Conservation (phyloP, 2,797 vertebrate genomes). For the Malacoraja senta region DNA sequence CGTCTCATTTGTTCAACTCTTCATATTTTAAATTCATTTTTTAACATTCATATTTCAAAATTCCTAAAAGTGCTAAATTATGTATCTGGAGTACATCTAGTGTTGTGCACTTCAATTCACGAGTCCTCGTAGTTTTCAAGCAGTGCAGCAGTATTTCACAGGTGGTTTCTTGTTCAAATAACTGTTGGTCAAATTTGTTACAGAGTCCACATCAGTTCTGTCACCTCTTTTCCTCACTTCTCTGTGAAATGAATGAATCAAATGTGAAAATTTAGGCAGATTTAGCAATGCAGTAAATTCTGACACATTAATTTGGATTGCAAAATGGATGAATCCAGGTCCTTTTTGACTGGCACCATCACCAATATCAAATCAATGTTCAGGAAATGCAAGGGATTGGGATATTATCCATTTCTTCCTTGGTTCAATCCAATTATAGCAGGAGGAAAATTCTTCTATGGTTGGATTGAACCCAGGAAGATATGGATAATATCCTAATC, state of each 20-base stretch:
- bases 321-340: neutral
- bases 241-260: slow-evolving; percentile 51
- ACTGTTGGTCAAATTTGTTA: slow-evolving; percentile 63
- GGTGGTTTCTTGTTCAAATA: slow-evolving; percentile 63
- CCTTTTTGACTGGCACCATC: too few species aligned
- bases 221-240: slow-evolving; percentile 72
- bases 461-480: too few species aligned
- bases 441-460: neutral
- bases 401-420: neutral
- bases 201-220: slow-evolving; percentile 60
- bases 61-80: neutral
- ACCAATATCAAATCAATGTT: neutral
- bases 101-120: neutral
- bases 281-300: neutral
- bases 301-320: neutral
- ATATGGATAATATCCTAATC: too few species aligned
- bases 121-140: slow-evolving; percentile 47
- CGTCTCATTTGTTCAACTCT: neutral
- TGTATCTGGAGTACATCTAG: neutral
- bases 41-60: neutral
- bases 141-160: slow-evolving; percentile 72
- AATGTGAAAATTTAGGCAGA: neutral
- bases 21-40: neutral
- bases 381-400: neutral
- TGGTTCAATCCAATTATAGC: neutral